These are phyloP conservation scores for Trichosurus vulpecula DNA, from an alignment of 2,797 vertebrate species.

Conservation along the genomic window DNA sequence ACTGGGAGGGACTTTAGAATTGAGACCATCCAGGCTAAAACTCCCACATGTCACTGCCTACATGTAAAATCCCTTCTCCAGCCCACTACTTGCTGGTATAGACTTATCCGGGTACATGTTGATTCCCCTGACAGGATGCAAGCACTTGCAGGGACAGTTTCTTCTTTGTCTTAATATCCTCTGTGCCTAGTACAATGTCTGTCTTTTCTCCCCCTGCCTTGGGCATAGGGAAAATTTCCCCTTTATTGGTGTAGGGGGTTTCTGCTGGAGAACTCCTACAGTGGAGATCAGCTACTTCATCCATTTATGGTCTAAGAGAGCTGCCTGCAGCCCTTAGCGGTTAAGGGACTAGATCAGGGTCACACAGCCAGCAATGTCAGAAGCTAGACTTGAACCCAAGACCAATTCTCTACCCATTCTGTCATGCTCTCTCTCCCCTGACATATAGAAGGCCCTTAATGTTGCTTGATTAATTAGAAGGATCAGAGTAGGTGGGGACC, in stretches of 20 bases:
- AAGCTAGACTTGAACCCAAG: background rate
- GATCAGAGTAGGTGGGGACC: background rate
- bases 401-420: no score
- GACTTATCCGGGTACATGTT: background rate
- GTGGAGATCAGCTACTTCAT: background rate
- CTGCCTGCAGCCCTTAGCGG: no score
- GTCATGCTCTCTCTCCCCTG: background rate
- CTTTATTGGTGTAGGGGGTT: accelerated
- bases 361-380: background rate
- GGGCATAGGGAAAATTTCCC: no score
- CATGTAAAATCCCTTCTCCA: background rate
- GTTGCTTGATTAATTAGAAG: background rate
- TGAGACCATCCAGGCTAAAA: background rate
- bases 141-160: background rate
- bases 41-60: background rate
- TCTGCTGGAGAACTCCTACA: accelerated
- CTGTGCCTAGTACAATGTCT: background rate
- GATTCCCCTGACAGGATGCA: background rate
- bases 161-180: background rate
- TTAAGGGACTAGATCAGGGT: background rate
- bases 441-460: background rate
- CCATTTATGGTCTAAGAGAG: background rate
- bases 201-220: no score
- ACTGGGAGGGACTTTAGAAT: background rate
- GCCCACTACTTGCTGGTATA: background rate